phyloP scores from a whole-genome alignment of 2,888 invertebrate genomes.

The Liopterus haemorrhoidalis region DNA sequence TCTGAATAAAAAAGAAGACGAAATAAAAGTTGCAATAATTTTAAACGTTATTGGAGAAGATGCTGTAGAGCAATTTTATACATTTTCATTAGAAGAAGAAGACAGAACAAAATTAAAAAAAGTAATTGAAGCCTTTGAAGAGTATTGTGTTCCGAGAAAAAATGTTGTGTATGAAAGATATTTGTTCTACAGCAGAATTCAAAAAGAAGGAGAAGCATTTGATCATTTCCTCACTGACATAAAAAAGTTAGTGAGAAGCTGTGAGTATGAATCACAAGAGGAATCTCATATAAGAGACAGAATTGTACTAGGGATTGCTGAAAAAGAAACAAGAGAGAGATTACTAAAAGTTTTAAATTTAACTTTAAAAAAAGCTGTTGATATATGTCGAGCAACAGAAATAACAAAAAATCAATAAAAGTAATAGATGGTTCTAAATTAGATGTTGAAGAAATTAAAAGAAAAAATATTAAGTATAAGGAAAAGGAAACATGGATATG shows the following conservation, averaged over 20 bases:
- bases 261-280: constrained; percentile 28
- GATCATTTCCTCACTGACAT: constrained; percentile 30
- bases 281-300: constrained; percentile 26
- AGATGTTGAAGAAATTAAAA: too few species aligned
- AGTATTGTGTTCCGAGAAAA: constrained; percentile 36
- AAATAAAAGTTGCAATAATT: constrained; percentile 21
- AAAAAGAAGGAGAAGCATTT: constrained; percentile 31
- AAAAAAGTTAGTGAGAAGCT: constrained; percentile 28
- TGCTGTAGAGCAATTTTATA: constrained; percentile 21
- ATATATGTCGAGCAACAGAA: too few species aligned
- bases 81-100: constrained; percentile 21
- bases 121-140: constrained; percentile 19
- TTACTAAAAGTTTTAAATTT: too few species aligned
- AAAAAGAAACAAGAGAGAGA: too few species aligned
- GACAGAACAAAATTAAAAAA: constrained; percentile 18
- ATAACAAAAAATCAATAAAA: too few species aligned
- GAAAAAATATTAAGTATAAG: too few species aligned
- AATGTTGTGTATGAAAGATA: constrained; percentile 32
- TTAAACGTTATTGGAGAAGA: constrained; percentile 25
- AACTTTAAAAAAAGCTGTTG: too few species aligned
- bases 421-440: too few species aligned
- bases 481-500: too few species aligned
- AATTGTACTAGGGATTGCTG: constrained; percentile 28
- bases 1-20: constrained; percentile 7
- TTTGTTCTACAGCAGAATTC: constrained; percentile 27